Conservation (phyloP, 2,888 invertebrate genomes). For the Melikaiella ostensackeni region DNA sequence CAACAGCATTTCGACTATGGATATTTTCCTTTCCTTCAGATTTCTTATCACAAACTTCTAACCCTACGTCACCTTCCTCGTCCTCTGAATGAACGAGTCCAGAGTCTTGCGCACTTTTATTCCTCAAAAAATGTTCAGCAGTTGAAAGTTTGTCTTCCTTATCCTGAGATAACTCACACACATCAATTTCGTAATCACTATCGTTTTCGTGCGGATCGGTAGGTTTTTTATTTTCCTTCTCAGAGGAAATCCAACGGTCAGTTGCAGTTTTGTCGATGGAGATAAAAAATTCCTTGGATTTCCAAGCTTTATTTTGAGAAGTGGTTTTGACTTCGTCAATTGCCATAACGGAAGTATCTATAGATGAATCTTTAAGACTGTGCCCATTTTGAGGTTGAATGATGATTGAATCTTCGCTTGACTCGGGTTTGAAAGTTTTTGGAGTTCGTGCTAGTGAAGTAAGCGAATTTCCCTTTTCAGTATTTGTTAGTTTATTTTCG, state of each 20-base stretch:
- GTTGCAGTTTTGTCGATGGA: not conserved
- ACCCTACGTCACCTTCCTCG: not conserved
- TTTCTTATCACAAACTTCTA: not conserved
- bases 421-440: not conserved
- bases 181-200: slow-evolving; percentile 1
- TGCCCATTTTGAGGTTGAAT: not conserved
- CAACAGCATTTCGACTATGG: not conserved
- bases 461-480: not conserved
- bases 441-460: not conserved
- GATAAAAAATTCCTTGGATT: not conserved
- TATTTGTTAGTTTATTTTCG: not conserved
- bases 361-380: not conserved
- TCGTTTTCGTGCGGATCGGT: not conserved
- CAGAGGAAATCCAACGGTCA: not conserved
- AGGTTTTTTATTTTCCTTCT: not conserved
- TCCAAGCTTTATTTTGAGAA: not conserved
- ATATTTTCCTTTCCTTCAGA: not conserved
- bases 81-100: not conserved
- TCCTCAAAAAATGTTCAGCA: not conserved
- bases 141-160: too few relatives aligned
- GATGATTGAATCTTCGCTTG: not conserved
- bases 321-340: not conserved
- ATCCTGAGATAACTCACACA: not conserved
- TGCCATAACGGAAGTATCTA: not conserved
- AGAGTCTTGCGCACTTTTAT: not conserved